Conservation (phyloP, 2,113 vertebrate species). For the Scartelaos histophorus region DNA sequence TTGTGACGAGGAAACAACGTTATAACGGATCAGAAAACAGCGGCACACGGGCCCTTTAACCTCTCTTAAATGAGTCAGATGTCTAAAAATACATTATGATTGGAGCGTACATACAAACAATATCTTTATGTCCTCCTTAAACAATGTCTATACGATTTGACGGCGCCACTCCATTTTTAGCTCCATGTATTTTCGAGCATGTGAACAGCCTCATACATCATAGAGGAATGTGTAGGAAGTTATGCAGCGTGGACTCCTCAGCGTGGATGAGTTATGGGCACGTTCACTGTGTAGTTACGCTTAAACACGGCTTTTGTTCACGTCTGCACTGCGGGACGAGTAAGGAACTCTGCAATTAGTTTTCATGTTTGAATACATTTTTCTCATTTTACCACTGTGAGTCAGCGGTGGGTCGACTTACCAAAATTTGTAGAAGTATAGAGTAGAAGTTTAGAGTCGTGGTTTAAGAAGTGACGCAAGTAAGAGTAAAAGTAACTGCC, state of each 20-base stretch:
- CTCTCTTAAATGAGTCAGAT: neutral
- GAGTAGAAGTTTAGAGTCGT: no score
- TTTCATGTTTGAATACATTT: no score
- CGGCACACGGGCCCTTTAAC: no score
- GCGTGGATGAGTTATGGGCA: neutral
- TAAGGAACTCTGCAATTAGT: no score
- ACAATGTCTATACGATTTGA: neutral
- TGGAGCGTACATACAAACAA: neutral
- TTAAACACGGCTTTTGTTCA: neutral
- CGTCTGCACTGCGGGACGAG: neutral
- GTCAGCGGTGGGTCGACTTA: no score
- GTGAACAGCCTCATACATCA: neutral
- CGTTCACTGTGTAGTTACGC: neutral
- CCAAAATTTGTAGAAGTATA: no score
- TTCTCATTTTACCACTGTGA: no score
- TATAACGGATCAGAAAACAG: no score
- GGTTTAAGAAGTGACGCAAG: no score
- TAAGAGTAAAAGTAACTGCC: no score
- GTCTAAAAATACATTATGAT: neutral
- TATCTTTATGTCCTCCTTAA: neutral
- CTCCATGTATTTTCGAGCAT: neutral
- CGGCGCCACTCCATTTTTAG: neutral
- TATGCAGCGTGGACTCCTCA: neutral
- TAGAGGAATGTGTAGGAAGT: neutral
- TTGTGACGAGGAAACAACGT: no score